These are phyloP conservation scores for Morinoia aosen DNA, from an alignment of 2,888 invertebrate species.

Conservation along the genomic window DNA sequence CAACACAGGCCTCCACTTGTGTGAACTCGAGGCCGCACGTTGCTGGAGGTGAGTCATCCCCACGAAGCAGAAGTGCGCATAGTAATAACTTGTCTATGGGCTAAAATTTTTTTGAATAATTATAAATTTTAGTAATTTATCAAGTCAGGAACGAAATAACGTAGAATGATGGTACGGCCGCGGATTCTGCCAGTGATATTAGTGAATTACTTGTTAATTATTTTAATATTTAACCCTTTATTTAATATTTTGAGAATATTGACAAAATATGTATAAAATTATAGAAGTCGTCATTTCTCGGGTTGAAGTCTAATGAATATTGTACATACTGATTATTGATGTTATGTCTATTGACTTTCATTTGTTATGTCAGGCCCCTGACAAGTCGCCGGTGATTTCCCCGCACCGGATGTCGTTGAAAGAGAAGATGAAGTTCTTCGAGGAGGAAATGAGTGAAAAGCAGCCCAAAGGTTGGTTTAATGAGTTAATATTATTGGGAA, in stretches of 20 bases:
- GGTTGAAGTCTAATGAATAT: neutral
- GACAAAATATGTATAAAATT: neutral
- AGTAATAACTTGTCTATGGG: too few species aligned
- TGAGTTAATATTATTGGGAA: neutral
- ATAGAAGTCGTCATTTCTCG: neutral
- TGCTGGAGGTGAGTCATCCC: neutral
- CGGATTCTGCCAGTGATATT: neutral
- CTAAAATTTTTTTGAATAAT: neutral
- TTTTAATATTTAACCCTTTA: too few species aligned
- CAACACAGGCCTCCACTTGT: neutral
- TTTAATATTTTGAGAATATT: too few species aligned
- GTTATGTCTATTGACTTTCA: neutral
- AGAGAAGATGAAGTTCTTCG: conserved; percentile 95
- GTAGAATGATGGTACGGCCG: neutral
- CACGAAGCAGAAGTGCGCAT: too few species aligned
- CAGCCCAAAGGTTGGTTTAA: conserved; percentile 62
- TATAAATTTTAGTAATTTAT: neutral
- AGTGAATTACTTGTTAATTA: neutral
- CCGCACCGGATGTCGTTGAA: conserved; percentile 80
- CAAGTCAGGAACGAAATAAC: neutral
- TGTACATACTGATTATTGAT: neutral
- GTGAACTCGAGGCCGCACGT: neutral
- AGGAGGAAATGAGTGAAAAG: conserved; percentile 86
- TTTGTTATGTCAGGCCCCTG: neutral
- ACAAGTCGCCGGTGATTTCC: conserved; percentile 30